Evolutionary conservation across 2,888 invertebrate species (phyloP).

Genomic region (Ditula angustiorana): DNA sequence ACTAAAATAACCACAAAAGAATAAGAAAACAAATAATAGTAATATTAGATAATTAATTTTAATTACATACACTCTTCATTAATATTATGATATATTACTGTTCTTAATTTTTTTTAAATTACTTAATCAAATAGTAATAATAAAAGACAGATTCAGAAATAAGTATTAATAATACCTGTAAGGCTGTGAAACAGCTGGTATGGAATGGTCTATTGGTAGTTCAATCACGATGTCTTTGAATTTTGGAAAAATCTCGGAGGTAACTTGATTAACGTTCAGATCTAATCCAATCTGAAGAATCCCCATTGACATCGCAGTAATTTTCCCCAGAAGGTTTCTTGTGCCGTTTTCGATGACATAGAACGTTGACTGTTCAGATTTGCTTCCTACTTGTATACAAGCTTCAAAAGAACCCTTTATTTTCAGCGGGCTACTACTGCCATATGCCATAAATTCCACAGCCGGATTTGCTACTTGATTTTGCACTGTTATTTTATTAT

Average conservation of each 20-base stretch:
- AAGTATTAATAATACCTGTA: not conserved
- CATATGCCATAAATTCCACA: slow-evolving; percentile 44
- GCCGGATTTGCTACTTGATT: slow-evolving; percentile 39
- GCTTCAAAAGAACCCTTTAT: slow-evolving; percentile 45
- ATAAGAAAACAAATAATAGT: no score
- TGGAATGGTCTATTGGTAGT: not conserved
- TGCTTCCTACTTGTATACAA: not conserved
- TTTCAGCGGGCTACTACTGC: slow-evolving; percentile 40
- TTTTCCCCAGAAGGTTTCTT: not conserved
- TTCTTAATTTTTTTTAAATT: no score
- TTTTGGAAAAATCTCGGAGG: no score
- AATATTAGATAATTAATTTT: no score
- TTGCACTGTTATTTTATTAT: not conserved
- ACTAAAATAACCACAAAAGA: no score
- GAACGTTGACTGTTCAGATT: slow-evolving; percentile 18
- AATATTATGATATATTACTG: no score
- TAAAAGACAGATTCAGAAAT: no score
- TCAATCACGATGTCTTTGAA: no score
- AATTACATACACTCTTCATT: no score
- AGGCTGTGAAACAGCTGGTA: not conserved
- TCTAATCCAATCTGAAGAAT: not conserved
- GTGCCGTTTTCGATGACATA: slow-evolving; percentile 35
- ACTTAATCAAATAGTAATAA: no score
- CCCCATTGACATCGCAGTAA: not conserved
- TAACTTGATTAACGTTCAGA: not conserved